Base-by-base conservation (phyloP, 1,140 invertebrate genomes). In the roundworm (Caenorhabditis elegans) region DNA sequence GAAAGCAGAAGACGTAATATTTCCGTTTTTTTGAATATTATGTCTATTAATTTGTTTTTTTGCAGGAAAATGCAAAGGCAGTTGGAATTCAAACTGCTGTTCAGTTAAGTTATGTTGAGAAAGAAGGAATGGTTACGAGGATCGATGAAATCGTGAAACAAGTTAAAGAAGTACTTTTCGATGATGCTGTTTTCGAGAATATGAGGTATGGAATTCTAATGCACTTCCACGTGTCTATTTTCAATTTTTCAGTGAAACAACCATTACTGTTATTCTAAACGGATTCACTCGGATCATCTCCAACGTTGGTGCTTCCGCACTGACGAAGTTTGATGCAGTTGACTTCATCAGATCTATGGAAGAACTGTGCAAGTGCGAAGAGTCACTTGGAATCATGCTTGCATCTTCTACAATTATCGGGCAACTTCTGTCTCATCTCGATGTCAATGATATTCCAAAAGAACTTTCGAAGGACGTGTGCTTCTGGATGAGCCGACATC, bases 171-270 rank as follows among this genome's bases (percentile, higher is more conserved):
- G 5, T 51, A 19, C 15, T 60, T 10, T 46, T 51, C 17, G 43
- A 31, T 26, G 55, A 43, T 6, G 78, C 65, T 17, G n/a, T 79
- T 13, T 51, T 79, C 11, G 78, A 79, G 39, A 34, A 47, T 17
- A 79, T 65, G 39, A 79, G 78, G 78, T 79, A 8, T 13, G 22
- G 28, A 10, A 24, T 34, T 34, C 10, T 11, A 34, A n/a, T 34
- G 28, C 31, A 34, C 2, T 4, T 60, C 17, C 31, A 34, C 51
- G 2, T 31, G 5, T 17, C 2, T 15, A 5, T n/a, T 15, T 19
- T 49, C n/a, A 36, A 60, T 48, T 75, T n/a, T n/a, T 53, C 60
- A 80, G 80, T 26, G 80, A 76, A 81, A 15, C 80, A 10, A 51
- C 60, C 2, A 24, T 76, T 11, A 43, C 34, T 3, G 19, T 19